Evolutionary conservation across 2,888 invertebrate genomes (phyloP).

Genomic region (Rhimphoctona megacephalus): DNA sequence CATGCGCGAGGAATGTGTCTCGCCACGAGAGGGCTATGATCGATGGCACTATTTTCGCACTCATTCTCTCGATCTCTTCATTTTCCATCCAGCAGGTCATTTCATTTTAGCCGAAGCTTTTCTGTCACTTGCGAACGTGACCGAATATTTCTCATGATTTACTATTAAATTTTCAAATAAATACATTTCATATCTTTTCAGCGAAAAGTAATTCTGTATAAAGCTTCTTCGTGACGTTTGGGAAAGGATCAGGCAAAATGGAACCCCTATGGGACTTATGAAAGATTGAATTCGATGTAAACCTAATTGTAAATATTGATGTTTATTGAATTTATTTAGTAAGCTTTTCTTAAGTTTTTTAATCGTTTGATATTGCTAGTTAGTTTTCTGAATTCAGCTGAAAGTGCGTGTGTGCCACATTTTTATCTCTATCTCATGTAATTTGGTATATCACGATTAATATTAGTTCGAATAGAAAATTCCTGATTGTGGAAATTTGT

Average conservation of each 20-base stretch:
- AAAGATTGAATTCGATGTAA: no score
- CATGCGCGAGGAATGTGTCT: slow-evolving; percentile 57
- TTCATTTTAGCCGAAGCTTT: slow-evolving; percentile 19
- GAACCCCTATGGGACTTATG: no score
- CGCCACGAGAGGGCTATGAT: slow-evolving; percentile 63
- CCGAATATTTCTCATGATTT: slow-evolving; percentile 39
- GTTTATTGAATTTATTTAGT: no score
- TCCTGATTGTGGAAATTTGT: not conserved
- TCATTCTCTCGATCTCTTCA: slow-evolving; percentile 58
- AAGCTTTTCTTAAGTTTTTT: no score
- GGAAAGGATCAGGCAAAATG: no score
- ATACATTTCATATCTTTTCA: not conserved
- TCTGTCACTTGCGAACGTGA: slow-evolving; percentile 7
- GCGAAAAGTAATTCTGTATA: not conserved
- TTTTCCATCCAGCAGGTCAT: slow-evolving; percentile 40
- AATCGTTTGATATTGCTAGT: no score
- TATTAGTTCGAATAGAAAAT: not conserved
- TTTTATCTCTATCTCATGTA: no score
- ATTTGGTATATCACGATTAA: no score
- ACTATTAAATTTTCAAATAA: not conserved
- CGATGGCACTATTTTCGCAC: slow-evolving; percentile 68
- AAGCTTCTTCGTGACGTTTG: not conserved
- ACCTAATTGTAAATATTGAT: no score
- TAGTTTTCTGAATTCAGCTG: no score
- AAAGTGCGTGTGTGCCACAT: no score